Conservation (phyloP, 2,797 vertebrate species). For the Decapterus maruadsi region DNA sequence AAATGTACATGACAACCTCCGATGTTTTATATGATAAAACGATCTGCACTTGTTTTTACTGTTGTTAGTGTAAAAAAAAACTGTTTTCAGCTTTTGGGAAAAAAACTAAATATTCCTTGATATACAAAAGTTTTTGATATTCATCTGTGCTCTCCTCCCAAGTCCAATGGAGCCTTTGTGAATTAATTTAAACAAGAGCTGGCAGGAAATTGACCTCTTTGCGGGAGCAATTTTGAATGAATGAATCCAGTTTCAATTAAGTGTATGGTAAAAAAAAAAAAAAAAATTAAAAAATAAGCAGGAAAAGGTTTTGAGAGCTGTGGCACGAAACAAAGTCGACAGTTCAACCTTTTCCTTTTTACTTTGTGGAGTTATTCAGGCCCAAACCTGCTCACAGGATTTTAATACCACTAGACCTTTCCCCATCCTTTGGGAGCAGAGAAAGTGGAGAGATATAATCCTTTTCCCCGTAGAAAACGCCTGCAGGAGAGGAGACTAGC, state of each 20-base stretch:
- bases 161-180: conserved; percentile 69
- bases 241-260: conserved; percentile 63
- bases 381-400: conserved; percentile 70
- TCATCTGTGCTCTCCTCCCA: conserved; percentile 65
- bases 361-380: conserved; percentile 61
- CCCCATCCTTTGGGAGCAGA: conserved; percentile 55
- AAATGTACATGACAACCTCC: conserved; percentile 43
- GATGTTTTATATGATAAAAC: conserved; percentile 49
- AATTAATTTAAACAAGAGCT: conserved; percentile 74
- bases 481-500: conserved; percentile 67
- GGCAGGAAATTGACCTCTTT: conserved; percentile 61
- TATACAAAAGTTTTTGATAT: conserved; percentile 70
- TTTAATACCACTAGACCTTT: conserved; percentile 74
- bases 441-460: conserved; percentile 76
- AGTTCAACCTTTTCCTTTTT: conserved; percentile 58
- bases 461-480: conserved; percentile 74
- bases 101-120: conserved; percentile 46
- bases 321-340: conserved; percentile 54
- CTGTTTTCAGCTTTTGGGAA: conserved; percentile 10
- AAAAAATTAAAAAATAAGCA: conserved; percentile 11
- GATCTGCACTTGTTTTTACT: conserved; percentile 8
- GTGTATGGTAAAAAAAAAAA: background rate
- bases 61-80: background rate
- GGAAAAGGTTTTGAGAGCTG: conserved; percentile 52
- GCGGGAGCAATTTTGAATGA: conserved; percentile 43